Evolutionary conservation across 1,140 invertebrate species (phyloP), one percentile per base, ranked within the genome.

Genomic region (Ctenoplectra terminalis): DNA sequence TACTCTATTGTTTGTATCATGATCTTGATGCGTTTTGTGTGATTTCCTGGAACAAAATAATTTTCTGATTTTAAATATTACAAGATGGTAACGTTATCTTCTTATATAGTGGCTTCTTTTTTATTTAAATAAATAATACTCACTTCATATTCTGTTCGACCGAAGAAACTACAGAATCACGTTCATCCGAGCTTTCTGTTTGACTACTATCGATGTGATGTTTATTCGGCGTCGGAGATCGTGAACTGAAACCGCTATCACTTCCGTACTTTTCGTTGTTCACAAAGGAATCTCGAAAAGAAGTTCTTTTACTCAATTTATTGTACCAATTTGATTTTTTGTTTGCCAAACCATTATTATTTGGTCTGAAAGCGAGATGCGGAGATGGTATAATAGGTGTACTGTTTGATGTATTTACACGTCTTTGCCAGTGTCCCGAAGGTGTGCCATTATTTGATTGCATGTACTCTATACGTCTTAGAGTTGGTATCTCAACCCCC

Each of bases 151-250:
- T 84, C 46, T 89, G 90, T 37, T 93, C 92, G 11, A 90, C 82
- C 9, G 87, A 86, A 40, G 92, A 94, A 72, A 86, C 76, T 23
- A 92, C 74, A 34, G 92, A 94, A 61, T 94, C 93, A n/a, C 90
- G 88, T 72, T 94, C 93, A 58, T 94, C 93, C 31, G 91, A 93
- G 77, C 90, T 93, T 79, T 93, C 93, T 29, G 91, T 92, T 73
- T 90, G 87, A 84, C 89, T 93, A 83, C 89, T 89, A 50, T 92
- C 91, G 9, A 84, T 83, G 13, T 90, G 90, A 66, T 90, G 86
- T 84, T 93, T 93, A 64, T 89, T 93, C 1, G 93, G 92, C 26
- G 92, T 94, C 46, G 92, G 90, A 31, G 93, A 93, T 58, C 93
- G 89, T 11, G 93, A 93, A 83, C 90, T 92, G 71, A 93, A 89